Evolutionary conservation across 2,888 invertebrate species (phyloP), one percentile per base, ranked within the genome.

Genomic region (Stenichneumon culpator): DNA sequence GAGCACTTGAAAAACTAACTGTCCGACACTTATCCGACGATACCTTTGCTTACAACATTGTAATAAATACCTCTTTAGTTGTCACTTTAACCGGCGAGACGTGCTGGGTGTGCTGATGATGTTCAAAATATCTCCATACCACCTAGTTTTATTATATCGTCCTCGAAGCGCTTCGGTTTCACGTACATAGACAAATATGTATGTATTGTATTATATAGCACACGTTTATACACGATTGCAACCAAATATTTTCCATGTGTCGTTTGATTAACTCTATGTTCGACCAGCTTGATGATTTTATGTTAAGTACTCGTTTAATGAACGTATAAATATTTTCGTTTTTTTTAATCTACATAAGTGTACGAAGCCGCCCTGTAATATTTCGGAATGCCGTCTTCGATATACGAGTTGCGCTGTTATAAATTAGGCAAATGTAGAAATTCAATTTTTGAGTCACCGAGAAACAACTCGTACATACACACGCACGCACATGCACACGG

Each of bases 351-450:
- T 25, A 25, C 28, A 80, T 69, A 28, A 60, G 3, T 82, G 70
- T 70, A 67, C 39, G 32, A 72, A 54, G 54, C 19, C 57, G 25
- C 22, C 28, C 11, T 81, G 36, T 77, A 57, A 44, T 73, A 63
- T 28, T 78, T 82, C 39, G 67, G 74, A 85, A 73, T 52, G 69
- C 79, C 85, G 72, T 85, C 85, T 85, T 85, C 85, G 85, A 85
- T 79, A 82, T 68, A 77, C 82, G 79, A 79, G 50, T 85, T 67
- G 63, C 75, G 67, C 65, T 79, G 67, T 72, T 79, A 75, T 75
- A 60, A 57, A 79, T 44, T 60, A 67, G 47, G 52, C 70, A 60
- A 39, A 78, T 11, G 39, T 60, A 52, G 50, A 78, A n/a, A 69
- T 65, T 79, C 39, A 16, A 28, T 50, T 14, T 28, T 25, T 22